Evolutionary conservation across 2,888 invertebrate species (phyloP), one percentile per base, ranked within the genome.

Genomic region (Thymelicus sylvestris): DNA sequence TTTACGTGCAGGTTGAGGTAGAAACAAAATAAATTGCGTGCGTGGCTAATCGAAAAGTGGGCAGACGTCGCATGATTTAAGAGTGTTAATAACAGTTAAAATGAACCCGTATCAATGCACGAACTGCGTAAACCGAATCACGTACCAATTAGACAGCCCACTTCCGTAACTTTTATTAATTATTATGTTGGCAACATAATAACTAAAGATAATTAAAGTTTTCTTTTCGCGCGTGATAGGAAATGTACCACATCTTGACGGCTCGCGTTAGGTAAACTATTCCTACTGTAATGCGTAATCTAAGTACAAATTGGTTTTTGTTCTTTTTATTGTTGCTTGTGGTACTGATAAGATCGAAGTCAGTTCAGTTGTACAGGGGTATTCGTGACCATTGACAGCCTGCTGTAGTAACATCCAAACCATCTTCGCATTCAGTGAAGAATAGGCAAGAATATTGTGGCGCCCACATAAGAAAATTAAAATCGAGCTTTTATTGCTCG

Each of bases 141-240:
- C 24, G 31, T 48, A 48, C 47, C 59, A 69, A 72, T 69, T 66
- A 66, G 50, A 62, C 62, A 62, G 57, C n/a, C 47, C 41, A 50
- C 66, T 72, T 72, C 72, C 72, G 41, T 47, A 31, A 62, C 19
- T 47, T 55, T 55, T 48, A 59, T 63, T 69, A 64, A 69, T 69
- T 63, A 61, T 68, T 62, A 62, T 44, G 55, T 68, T 69, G 68
- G 63, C 68, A 69, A 64, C 68, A 48, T 69, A 69, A 69, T 69
- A 60, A 39, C 59, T 7, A 64, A 50, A n/a, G 50, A 38, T 13
- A 50, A 52, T 50, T n/a, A 10, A 41, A 44, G 0, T 66, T 19
- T 61, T 61, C 44, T 39, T 41, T 66, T 66, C 7, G 63, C 41
- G 55, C 41, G 13, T 57, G 41, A 44, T 44, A 66, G 66, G 66